Evolutionary conservation across 1,140 invertebrate species (phyloP), one percentile per base, ranked within the genome.

Genomic region (Nephila pilipes): DNA sequence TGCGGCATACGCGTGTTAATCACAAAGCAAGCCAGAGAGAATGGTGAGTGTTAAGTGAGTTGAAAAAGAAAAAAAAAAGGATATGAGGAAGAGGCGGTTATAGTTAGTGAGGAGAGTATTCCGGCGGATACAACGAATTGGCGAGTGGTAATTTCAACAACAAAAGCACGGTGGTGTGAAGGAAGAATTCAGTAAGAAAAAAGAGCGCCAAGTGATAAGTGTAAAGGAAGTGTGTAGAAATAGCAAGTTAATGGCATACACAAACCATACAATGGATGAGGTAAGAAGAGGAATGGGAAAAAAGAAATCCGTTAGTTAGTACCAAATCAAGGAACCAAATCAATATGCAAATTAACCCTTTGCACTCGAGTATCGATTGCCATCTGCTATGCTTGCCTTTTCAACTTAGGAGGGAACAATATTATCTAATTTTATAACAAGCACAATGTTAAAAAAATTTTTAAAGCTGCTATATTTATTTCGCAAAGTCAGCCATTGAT

Each of bases 1-100:
- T 79, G 69, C 69, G 88, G 25, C 38, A 90, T 25, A 29, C 88
- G 69, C 65, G 38, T 90, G 57, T 69, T 16, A 83, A 12, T 69
- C n/a, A 32, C 87, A 88, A 69, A 57, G 32, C 54, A 46, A 88
- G 60, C 60, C 60, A 54, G 2, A 88, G n/a, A n/a, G 0, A 65
- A 32, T 20, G 60, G 29, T 88, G 3, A 25, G n/a, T 54, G 46
- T 60, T 58, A 1, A 18, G 22, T 29, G 10, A 36, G 14, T 36
- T 63, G 29, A 38, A 38, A 25, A 38, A 88, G 25, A 38, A 38
- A 10, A 22, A 14, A 36, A 63, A 25, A 38, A 88, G n/a, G 87
- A 38, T n/a, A 12, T 22, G 69, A 69, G 14, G 2, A 87, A 63
- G 22, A 32, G 32, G 58, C 46, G 22, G 12, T 65, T 65, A 25